A percentile compares a stretch with the other conserved stretches of the same genome.
phyloP scores from a whole-genome alignment of 64 coral and sea anemone genomes.

The Stichodactyla mertensii region DNA sequence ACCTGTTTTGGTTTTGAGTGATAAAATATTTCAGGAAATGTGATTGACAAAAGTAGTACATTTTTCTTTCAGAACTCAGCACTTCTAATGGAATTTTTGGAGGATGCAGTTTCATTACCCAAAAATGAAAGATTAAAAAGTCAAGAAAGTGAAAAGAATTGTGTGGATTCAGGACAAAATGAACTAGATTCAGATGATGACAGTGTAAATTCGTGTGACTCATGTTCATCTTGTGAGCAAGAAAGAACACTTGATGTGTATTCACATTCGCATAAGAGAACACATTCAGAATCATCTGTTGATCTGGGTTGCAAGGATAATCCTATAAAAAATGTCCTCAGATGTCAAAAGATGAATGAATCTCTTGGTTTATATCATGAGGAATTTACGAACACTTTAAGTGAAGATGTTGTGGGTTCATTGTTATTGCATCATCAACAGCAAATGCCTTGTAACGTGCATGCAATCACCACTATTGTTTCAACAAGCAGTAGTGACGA shows the following conservation, averaged over 20 bases:
- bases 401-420: slow-evolving; percentile 69
- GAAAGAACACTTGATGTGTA: slow-evolving; percentile 7
- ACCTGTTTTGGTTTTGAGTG: too few species aligned
- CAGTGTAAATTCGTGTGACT: slow-evolving; percentile 4
- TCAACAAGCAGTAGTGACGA: slow-evolving; percentile 42
- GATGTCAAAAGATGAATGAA: slow-evolving; percentile 17
- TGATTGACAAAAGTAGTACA: too few species aligned
- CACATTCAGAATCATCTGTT: slow-evolving; percentile 4
- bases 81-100: slow-evolving; percentile 75
- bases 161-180: slow-evolving; percentile 7
- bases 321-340: slow-evolving; percentile 3
- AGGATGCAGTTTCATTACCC: slow-evolving; percentile 13
- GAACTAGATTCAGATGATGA: slow-evolving; percentile 38
- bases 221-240: neutral
- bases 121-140: neutral
- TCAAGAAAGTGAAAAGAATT: neutral
- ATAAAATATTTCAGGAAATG: too few species aligned
- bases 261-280: slow-evolving; percentile 6
- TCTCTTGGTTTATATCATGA: slow-evolving; percentile 50
- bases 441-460: slow-evolving; percentile 92
- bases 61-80: slow-evolving; percentile 59
- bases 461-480: slow-evolving; percentile 93
- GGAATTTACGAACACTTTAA: slow-evolving; percentile 28
- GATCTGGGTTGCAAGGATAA: neutral
- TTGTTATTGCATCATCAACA: slow-evolving; percentile 75